Evolutionary conservation across 2,888 invertebrate genomes (phyloP), one percentile per base, ranked within the genome.

Genomic region (Polylopha cassiicola): DNA sequence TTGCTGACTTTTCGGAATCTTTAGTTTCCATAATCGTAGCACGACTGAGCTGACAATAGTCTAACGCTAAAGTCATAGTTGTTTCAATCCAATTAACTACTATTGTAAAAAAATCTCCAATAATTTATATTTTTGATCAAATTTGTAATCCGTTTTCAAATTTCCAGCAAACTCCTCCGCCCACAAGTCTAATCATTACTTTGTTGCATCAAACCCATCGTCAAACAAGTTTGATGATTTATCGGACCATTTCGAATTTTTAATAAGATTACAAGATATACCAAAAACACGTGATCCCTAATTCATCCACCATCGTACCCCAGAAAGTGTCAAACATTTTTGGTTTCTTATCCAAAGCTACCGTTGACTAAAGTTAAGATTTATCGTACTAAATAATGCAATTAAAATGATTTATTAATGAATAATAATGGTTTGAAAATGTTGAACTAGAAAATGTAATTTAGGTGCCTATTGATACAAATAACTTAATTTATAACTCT

Each of bases 371-470:
- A 48, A 46, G 37, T 21, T 37, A 37, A 52, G 52, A 61, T 61
- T 61, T 59, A 62, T 57, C 34, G 31, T 39, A 43, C 27, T 48
- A 52, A 58, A 58, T 60, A 55, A 50, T 58, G 53, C 51, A 44
- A 58, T 62, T 55, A 58, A 43, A 28, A 47, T 56, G 51, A 58
- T 54, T 38, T 50, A 57, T 49, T 47, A 37, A 33, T 44, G 11
- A 21, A 30, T 37, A 44, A 36, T 30, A 36, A 26, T 11, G 13
- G 22, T 26, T 16, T 33, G 26, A 24, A 24, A n/a, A n/a, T n/a
- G n/a, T n/a, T n/a, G n/a, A n/a, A n/a, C n/a, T n/a, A 24, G 24
- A 21, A 24, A 29, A 16, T 24, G 6, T 11, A n/a, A 11, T n/a
- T 22, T 30, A 7, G 36, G 9, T 36, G 29, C 20, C 23, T 17